Base-by-base conservation (phyloP, 1,140 invertebrate species). In the Hycleus phaleratus region DNA sequence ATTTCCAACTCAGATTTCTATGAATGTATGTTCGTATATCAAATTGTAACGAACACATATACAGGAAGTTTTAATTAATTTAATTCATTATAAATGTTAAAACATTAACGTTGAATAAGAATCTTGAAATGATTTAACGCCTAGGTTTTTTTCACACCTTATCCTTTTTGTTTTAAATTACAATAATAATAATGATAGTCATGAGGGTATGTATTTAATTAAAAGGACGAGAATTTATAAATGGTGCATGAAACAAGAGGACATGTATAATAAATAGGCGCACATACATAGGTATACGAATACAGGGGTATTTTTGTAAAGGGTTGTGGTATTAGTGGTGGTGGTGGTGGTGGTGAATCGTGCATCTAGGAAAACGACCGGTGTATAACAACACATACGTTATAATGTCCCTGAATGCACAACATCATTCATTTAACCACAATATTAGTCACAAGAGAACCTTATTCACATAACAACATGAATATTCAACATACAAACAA, bases 351-450 rank as follows among this genome's bases (percentile, higher is more conserved):
- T 18, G 18, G 18, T 18, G 18, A 18, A 32, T 32, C 7, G 32
- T 7, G 7, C 32, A 32, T 5, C 32, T 32, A 18, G 18, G 18
- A 18, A 18, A 18, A 32, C 32, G 4, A 32, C 32, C 32, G 32
- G 32, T 32, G 32, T 32, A 32, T 32, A 32, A 5, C 32, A 4
- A 32, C 32, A 4, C 7, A 32, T 32, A 32, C 32, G 32, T 32
- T 32, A 32, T 32, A 32, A 32, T 32, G 32, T 58, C 58, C 52
- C 58, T 18, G 32, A 59, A 47, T 50, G 42, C 58, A 43, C 26
- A 45, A 43, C 58, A 59, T 59, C 58, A 52, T 59, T 59, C 58
- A 59, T 51, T 54, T 43, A 38, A 54, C 58, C 58, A 39, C 58
- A 49, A 46, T 54, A 59, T 59, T 59, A 59, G 12, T 59, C 58